phyloP scores from a whole-genome alignment of 2,113 vertebrate genomes.

The Corvus cornix region DNA sequence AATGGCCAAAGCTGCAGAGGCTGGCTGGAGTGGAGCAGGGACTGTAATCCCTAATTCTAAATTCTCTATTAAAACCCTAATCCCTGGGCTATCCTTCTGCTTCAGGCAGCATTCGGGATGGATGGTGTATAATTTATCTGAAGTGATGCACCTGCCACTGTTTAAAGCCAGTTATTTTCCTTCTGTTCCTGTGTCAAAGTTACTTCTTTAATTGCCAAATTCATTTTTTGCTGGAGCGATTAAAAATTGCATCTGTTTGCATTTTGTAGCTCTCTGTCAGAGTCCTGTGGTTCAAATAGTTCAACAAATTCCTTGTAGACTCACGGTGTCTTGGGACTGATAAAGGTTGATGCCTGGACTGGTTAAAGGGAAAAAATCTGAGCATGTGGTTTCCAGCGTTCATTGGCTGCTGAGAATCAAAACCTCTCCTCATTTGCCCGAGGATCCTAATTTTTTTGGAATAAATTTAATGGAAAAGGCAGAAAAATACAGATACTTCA shows the following conservation, averaged over 20 bases:
- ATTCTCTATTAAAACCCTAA: constrained; percentile 33
- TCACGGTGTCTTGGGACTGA: background rate
- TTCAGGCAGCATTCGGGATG: background rate
- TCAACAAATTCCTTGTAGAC: background rate
- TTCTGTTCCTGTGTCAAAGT: background rate
- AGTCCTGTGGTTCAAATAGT: background rate
- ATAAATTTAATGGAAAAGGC: background rate
- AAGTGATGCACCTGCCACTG: background rate
- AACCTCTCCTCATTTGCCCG: background rate
- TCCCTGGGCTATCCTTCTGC: constrained; percentile 14
- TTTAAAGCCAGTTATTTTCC: background rate
- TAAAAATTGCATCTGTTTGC: background rate
- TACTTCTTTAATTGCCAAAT: background rate
- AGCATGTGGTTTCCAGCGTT: background rate
- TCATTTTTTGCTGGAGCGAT: background rate
- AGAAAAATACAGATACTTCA: background rate
- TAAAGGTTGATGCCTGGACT: background rate
- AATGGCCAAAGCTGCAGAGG: background rate
- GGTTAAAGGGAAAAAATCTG: background rate
- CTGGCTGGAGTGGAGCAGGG: background rate
- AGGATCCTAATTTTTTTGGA: background rate
- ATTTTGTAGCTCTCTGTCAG: background rate
- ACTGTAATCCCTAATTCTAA: constrained; percentile 8
- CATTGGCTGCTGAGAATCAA: background rate
- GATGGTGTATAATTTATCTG: background rate